phyloP scores from a whole-genome alignment of 2,113 vertebrate species.

The Capreolus pygargus region DNA sequence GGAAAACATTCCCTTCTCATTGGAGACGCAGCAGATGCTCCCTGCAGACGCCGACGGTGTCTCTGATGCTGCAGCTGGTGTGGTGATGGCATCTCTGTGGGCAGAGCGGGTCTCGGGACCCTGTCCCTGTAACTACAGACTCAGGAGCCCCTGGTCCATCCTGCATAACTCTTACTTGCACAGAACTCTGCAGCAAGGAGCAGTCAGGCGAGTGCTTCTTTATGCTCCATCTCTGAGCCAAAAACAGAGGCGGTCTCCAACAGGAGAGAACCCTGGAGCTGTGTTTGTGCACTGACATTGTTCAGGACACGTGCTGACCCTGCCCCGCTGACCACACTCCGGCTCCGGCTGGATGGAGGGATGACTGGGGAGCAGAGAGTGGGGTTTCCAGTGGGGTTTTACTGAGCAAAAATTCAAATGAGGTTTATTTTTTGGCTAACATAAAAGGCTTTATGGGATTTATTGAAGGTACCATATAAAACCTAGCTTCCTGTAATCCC shows the following conservation, averaged over 20 bases:
- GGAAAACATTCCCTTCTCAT: neutral
- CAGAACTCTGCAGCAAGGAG: neutral
- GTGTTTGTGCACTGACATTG: accelerated
- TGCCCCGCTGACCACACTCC: accelerated
- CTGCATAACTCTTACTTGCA: neutral
- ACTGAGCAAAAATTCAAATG: neutral
- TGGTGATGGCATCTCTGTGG: neutral
- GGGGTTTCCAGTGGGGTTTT: neutral
- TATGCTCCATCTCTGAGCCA: neutral
- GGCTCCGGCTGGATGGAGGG: too few relatives aligned
- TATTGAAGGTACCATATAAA: neutral
- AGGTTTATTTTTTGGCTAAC: neutral
- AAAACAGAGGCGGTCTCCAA: neutral
- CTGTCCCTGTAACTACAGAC: neutral
- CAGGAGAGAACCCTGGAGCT: neutral
- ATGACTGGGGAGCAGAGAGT: neutral
- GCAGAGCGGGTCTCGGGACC: neutral
- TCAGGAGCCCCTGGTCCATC: neutral
- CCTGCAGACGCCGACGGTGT: neutral
- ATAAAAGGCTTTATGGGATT: neutral
- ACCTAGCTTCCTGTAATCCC: neutral
- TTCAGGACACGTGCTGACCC: accelerated
- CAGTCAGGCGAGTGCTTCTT: neutral
- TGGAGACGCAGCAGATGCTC: neutral
- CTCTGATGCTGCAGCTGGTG: neutral